Conservation (phyloP, 1,140 invertebrate genomes). For the Meloidogyne floridensis region DNA sequence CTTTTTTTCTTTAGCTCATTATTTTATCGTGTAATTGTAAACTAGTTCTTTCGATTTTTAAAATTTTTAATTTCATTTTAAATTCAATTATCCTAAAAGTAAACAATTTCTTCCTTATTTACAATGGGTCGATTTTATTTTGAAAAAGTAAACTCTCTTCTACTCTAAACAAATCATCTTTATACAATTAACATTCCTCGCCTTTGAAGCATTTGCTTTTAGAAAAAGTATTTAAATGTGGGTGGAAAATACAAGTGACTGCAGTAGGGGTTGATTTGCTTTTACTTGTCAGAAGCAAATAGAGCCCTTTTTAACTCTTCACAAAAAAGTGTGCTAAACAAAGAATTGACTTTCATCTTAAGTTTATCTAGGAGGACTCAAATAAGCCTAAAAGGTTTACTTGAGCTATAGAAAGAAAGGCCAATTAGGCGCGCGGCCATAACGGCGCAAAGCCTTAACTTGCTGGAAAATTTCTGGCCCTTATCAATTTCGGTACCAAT, state of each 20-base stretch:
- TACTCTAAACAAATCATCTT: background rate
- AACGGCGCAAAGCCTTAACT: too few species aligned
- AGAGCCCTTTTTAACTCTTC: background rate
- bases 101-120: background rate
- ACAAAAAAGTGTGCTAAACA: too few species aligned
- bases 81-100: background rate
- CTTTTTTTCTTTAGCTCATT: too few species aligned
- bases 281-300: background rate
- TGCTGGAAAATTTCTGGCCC: too few species aligned
- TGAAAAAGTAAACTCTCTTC: background rate
- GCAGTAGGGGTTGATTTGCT: background rate
- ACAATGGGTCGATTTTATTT: background rate
- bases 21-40: too few species aligned
- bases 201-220: background rate
- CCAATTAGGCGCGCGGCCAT: too few species aligned
- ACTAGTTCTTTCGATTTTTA: too few species aligned
- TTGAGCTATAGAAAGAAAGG: too few species aligned
- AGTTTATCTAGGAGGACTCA: too few species aligned
- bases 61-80: too few species aligned
- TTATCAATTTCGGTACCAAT: too few species aligned
- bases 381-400: too few species aligned
- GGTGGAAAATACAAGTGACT: background rate
- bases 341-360: background rate
- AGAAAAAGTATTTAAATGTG: background rate
- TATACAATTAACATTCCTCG: slow-evolving; percentile 4